A percentile compares a stretch with the other conserved stretches of the same genome.
phyloP scores from a whole-genome alignment of 37 sponge, comb jelly and placozoan species.

The Cliona cf. orientalis region DNA sequence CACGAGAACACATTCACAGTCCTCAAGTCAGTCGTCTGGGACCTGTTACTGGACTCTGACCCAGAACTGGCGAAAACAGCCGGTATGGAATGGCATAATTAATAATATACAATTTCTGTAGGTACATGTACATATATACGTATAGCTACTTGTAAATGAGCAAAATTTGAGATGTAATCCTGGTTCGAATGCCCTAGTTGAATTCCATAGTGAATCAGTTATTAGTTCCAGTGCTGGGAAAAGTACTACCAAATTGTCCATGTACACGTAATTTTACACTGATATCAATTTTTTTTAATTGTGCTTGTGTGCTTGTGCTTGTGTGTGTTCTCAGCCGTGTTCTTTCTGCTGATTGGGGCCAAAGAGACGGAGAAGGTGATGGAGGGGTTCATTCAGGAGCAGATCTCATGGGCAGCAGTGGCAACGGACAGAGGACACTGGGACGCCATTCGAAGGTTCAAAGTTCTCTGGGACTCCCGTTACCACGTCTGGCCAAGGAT shows the following conservation, averaged over 20 bases:
- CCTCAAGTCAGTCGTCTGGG: conserved; percentile 59
- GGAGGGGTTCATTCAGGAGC: conserved; percentile 18
- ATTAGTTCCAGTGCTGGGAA: no score
- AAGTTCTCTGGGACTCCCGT: conserved; percentile 48
- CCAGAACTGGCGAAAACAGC: conserved; percentile 52
- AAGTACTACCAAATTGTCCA: no score
- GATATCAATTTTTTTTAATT: no score
- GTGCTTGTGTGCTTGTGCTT: no score
- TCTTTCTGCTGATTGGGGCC: conserved; percentile 61
- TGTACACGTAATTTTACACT: no score
- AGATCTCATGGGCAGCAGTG: background rate
- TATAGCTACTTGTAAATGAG: background rate
- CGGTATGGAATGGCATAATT: no score
- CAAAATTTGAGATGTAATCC: no score
- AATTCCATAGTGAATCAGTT: no score
- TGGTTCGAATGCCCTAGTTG: no score
- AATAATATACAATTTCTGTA: no score
- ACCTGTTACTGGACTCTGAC: conserved; percentile 53
- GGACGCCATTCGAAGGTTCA: conserved; percentile 44
- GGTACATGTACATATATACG: conserved; percentile 13
- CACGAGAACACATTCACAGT: background rate
- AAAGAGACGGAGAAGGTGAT: conserved; percentile 7
- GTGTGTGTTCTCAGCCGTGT: no score
- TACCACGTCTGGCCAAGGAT: conserved; percentile 64
- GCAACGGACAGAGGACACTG: background rate